A percentile compares a stretch with the other conserved stretches of the same genome.
Evolutionary conservation across 2,888 invertebrate genomes (phyloP).

Genomic region (Orchesella flavescens): DNA sequence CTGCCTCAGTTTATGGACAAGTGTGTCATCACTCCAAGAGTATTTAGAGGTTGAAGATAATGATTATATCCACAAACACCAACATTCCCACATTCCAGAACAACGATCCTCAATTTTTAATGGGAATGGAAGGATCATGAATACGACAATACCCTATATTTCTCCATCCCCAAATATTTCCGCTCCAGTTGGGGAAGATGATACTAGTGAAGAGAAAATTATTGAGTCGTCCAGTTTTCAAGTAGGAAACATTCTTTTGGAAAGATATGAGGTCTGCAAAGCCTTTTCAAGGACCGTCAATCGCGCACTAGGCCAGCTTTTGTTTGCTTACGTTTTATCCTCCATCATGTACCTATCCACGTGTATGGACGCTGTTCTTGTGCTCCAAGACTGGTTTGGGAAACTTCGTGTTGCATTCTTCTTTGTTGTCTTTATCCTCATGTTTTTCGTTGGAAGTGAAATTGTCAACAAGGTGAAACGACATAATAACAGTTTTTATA

Average conservation of each 20-base stretch:
- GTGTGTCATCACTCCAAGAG: conserved; percentile 14
- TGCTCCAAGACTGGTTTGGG: conserved; percentile 52
- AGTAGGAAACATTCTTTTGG: conserved; percentile 22
- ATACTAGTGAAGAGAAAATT: not conserved
- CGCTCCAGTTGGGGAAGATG: not conserved
- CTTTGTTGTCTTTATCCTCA: conserved; percentile 41
- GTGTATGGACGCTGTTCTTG: conserved; percentile 48
- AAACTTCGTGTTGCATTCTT: conserved; percentile 45
- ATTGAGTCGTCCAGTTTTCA: not conserved
- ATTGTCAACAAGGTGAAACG: conserved; percentile 39
- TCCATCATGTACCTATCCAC: conserved; percentile 50
- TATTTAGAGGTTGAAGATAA: not conserved
- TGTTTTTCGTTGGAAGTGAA: conserved; percentile 51
- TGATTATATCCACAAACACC: no score
- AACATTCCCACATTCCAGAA: no score
- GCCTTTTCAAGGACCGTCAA: conserved; percentile 40
- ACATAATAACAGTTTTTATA: no score
- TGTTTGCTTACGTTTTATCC: conserved; percentile 40
- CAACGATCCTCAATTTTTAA: no score
- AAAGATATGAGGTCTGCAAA: conserved; percentile 48
- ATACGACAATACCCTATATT: not conserved
- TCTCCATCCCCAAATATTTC: not conserved
- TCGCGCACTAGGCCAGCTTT: conserved; percentile 32
- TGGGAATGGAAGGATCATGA: no score
- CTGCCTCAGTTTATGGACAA: conserved; percentile 36